These are phyloP conservation scores for Ryuthela nishihirai DNA, from an alignment of 2,888 invertebrate genomes.

Conservation along the genomic window DNA sequence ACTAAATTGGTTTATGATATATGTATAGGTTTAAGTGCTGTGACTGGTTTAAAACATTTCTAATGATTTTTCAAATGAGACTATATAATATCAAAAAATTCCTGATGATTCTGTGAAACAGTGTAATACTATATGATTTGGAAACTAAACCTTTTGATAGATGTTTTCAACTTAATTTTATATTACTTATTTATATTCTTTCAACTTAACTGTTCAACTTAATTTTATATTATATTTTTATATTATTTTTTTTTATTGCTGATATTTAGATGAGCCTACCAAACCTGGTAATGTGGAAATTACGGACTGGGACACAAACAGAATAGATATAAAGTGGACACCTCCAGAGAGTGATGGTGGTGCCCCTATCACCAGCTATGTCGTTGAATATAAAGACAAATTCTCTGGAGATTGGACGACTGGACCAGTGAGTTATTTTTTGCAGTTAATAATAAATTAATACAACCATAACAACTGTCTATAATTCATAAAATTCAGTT, in stretches of 20 bases:
- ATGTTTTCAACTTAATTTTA: too few relatives aligned
- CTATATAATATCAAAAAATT: too few relatives aligned
- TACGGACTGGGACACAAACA: slow-evolving; percentile 93
- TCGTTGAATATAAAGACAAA: slow-evolving; percentile 90
- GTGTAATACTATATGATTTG: too few relatives aligned
- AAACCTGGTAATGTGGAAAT: slow-evolving; percentile 89
- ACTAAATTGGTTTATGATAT: too few relatives aligned
- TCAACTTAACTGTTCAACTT: too few relatives aligned
- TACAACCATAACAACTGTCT: not conserved
- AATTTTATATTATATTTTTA: too few relatives aligned
- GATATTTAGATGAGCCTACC: slow-evolving; percentile 76
- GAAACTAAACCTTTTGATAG: too few relatives aligned
- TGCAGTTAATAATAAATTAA: not conserved
- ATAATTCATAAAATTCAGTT: not conserved
- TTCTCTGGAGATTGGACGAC: slow-evolving; percentile 86
- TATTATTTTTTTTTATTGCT: not conserved
- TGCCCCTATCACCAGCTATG: slow-evolving; percentile 85
- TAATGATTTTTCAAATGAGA: too few relatives aligned
- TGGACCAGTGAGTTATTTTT: slow-evolving; percentile 57
- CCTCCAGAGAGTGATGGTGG: slow-evolving; percentile 93
- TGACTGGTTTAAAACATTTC: too few relatives aligned
- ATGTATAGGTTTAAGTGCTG: too few relatives aligned
- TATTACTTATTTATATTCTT: too few relatives aligned
- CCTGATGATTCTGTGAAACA: too few relatives aligned
- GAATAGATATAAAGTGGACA: slow-evolving; percentile 91